A percentile compares a stretch with the other conserved stretches of the same genome.
Evolutionary conservation across 2,888 invertebrate species (phyloP).

Genomic region (Ophion ellenae): DNA sequence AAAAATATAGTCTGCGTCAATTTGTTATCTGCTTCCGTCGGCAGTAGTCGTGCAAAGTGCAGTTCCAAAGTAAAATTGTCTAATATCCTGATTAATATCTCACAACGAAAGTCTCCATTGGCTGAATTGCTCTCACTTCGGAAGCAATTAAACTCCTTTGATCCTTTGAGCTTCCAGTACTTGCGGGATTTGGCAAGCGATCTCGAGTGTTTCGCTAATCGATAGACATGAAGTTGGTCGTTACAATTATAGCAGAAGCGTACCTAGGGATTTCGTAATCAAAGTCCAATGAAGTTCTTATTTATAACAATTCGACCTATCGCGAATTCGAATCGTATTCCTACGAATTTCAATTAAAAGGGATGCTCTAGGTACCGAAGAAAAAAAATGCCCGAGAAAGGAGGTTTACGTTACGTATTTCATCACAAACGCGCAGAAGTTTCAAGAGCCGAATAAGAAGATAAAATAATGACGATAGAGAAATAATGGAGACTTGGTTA

Average conservation of each 20-base stretch:
- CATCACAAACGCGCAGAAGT: neutral
- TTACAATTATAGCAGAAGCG: neutral
- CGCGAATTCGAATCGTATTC: neutral
- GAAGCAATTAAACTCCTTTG: neutral
- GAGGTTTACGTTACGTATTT: neutral
- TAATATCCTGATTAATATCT: neutral
- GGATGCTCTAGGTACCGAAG: neutral
- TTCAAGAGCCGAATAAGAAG: neutral
- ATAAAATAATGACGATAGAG: neutral
- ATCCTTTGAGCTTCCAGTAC: neutral
- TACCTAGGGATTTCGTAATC: neutral
- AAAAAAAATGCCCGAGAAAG: neutral
- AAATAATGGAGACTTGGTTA: neutral
- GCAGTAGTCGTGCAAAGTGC: neutral
- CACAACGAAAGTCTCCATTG: neutral
- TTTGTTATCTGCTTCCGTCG: neutral
- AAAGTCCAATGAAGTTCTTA: neutral
- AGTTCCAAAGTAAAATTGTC: neutral
- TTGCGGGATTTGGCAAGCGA: neutral
- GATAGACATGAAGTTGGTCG: neutral
- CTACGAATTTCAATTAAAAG: neutral
- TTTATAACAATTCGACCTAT: neutral
- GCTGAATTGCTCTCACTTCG: neutral
- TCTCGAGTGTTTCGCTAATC: neutral
- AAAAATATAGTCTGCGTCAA: neutral